Evolutionary conservation across 2,888 invertebrate genomes (phyloP).

Genomic region (Synanthedon tipuliformis): DNA sequence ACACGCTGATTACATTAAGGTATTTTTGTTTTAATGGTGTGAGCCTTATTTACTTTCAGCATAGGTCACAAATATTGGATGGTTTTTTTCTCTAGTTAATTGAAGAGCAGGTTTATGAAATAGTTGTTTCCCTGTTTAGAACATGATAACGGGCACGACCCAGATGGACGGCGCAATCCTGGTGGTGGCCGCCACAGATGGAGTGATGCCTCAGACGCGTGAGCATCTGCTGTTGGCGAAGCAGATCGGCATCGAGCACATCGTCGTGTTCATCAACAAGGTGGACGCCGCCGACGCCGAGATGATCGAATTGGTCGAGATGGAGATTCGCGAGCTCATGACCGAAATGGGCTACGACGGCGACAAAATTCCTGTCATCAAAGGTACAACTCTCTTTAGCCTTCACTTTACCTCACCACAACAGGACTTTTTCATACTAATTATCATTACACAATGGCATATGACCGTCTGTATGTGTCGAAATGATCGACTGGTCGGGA

Average conservation of each 20-base stretch:
- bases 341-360: slow-evolving; percentile 98
- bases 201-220: slow-evolving; percentile 98
- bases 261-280: slow-evolving; percentile 96
- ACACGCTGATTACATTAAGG: slow-evolving; percentile 99
- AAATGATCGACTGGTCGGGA: slow-evolving; percentile 89
- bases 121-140: slow-evolving; percentile 49
- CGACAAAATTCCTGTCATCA: slow-evolving; percentile 79
- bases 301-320: slow-evolving; percentile 96
- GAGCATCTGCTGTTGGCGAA: slow-evolving; percentile 96
- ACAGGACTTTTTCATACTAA: too few relatives aligned
- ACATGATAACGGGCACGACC: slow-evolving; percentile 98
- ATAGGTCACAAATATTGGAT: too few relatives aligned
- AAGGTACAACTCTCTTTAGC: slow-evolving; percentile 26
- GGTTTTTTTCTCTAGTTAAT: too few relatives aligned
- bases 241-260: slow-evolving; percentile 93
- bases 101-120: too few relatives aligned
- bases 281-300: slow-evolving; percentile 94
- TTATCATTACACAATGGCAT: too few relatives aligned
- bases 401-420: too few relatives aligned
- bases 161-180: slow-evolving; percentile 99
- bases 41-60: too few relatives aligned
- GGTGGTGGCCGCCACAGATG: slow-evolving; percentile 98
- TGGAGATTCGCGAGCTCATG: slow-evolving; percentile 95
- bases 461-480: too few relatives aligned
- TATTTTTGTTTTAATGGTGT: slow-evolving; percentile 16